Percentiles rank a stretch among this genome's conserved stretches.
Conservation (phyloP, 2,888 invertebrate genomes). For the Elgonia sp. region DNA sequence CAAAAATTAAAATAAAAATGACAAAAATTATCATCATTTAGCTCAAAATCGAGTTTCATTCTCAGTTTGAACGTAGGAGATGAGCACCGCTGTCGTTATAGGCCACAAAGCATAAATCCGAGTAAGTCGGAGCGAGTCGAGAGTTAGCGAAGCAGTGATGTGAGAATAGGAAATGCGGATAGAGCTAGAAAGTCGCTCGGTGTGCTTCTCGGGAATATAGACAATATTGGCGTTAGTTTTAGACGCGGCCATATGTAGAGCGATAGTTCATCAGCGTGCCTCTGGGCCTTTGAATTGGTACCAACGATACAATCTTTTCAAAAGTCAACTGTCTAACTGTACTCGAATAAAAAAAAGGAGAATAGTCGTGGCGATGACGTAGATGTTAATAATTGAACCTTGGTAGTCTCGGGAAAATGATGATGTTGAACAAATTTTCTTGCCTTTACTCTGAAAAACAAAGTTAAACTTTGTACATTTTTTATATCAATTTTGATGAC, state of each 20-base stretch:
- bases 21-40: too few relatives aligned
- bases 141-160: constrained; percentile 68
- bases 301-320: constrained; percentile 68
- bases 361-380: constrained; percentile 52
- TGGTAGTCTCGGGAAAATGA: background rate
- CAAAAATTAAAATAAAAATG: too few relatives aligned
- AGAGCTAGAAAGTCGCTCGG: constrained; percentile 74
- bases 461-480: background rate
- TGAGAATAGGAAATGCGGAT: constrained; percentile 75
- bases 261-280: constrained; percentile 75
- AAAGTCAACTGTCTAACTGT: constrained; percentile 74
- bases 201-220: constrained; percentile 64
- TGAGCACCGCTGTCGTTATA: constrained; percentile 75
- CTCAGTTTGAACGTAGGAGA: constrained; percentile 35
- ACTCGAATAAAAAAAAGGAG: constrained; percentile 39
- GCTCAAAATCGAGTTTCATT: background rate
- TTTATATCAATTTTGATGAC: too few relatives aligned
- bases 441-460: background rate
- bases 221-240: constrained; percentile 76
- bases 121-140: constrained; percentile 66
- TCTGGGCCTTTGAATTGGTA: constrained; percentile 70
- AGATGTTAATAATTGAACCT: constrained; percentile 45
- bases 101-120: constrained; percentile 73
- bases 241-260: constrained; percentile 73
- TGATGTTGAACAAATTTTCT: background rate